phyloP scores from a whole-genome alignment of 1,140 invertebrate species.

The Drosophila prosaltans region DNA sequence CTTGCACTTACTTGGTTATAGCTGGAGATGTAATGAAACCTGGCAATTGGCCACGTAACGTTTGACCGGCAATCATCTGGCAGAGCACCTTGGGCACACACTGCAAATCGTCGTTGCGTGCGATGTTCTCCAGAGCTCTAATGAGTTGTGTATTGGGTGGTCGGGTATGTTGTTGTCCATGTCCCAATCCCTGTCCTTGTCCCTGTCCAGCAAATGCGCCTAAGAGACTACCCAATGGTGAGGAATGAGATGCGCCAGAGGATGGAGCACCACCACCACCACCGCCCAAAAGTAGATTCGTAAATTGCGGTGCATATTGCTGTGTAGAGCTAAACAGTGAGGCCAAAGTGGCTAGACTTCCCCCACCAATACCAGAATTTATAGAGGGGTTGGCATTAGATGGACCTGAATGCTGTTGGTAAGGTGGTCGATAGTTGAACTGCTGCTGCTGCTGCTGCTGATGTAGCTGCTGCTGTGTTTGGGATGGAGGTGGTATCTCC shows the following conservation, averaged over 20 bases:
- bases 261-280: slow-evolving; percentile 42
- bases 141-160: slow-evolving; percentile 82
- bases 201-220: slow-evolving; percentile 58
- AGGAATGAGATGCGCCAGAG: slow-evolving; percentile 30
- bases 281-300: slow-evolving; percentile 74
- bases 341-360: slow-evolving; percentile 68
- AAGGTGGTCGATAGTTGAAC: slow-evolving; percentile 69
- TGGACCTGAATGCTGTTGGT: slow-evolving; percentile 17
- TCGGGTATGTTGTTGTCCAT: slow-evolving; percentile 20
- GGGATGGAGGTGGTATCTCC: slow-evolving; percentile 62
- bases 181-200: slow-evolving; percentile 15
- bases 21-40: slow-evolving; percentile 86
- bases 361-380: slow-evolving; percentile 23
- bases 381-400: slow-evolving; percentile 18
- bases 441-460: slow-evolving; percentile 60
- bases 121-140: slow-evolving; percentile 88
- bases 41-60: slow-evolving; percentile 84
- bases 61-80: slow-evolving; percentile 87
- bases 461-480: slow-evolving; percentile 37
- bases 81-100: slow-evolving; percentile 91
- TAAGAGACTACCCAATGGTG: slow-evolving; percentile 72
- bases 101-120: slow-evolving; percentile 89
- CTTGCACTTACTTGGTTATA: slow-evolving; percentile 86
- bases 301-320: slow-evolving; percentile 81
- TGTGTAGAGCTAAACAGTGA: slow-evolving; percentile 68